Percentiles rank a stretch among this genome's conserved stretches.
phyloP scores from a whole-genome alignment of 2,797 vertebrate genomes.

The Synanceia verrucosa region DNA sequence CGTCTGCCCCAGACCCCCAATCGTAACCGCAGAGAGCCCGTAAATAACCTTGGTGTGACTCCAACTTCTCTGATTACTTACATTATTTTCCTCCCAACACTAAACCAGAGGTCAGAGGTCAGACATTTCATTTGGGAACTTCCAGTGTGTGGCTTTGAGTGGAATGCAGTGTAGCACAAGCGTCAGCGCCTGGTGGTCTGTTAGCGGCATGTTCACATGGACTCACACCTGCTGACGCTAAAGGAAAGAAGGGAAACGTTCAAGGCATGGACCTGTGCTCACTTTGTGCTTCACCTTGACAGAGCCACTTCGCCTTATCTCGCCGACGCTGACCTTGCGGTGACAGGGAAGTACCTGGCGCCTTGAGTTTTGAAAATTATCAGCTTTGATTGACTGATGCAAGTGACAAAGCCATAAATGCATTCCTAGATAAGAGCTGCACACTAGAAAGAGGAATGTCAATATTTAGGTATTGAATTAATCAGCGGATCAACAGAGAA shows the following conservation, averaged over 20 bases:
- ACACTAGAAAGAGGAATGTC: conserved; percentile 61
- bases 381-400: conserved; percentile 69
- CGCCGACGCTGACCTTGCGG: conserved; percentile 45
- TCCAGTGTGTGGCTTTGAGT: not conserved
- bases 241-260: conserved; percentile 9
- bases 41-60: conserved; percentile 2
- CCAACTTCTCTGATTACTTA: conserved; percentile 2
- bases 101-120: conserved; percentile 14
- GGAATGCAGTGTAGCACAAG: conserved; percentile 23
- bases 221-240: conserved; percentile 27
- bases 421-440: conserved; percentile 75
- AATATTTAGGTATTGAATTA: conserved; percentile 74
- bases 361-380: conserved; percentile 67
- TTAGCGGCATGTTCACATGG: not conserved
- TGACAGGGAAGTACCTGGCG: conserved; percentile 54
- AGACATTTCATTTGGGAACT: conserved; percentile 1
- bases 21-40: not conserved
- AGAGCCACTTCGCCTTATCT: conserved; percentile 48
- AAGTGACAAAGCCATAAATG: conserved; percentile 69
- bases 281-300: conserved; percentile 40
- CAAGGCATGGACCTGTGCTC: not conserved
- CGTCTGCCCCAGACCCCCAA: not conserved
- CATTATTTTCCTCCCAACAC: not conserved
- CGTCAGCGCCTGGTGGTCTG: not conserved
- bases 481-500: conserved; percentile 54